Conservation (phyloP, 2,888 invertebrate species). For the Drosophila antonietae region DNA sequence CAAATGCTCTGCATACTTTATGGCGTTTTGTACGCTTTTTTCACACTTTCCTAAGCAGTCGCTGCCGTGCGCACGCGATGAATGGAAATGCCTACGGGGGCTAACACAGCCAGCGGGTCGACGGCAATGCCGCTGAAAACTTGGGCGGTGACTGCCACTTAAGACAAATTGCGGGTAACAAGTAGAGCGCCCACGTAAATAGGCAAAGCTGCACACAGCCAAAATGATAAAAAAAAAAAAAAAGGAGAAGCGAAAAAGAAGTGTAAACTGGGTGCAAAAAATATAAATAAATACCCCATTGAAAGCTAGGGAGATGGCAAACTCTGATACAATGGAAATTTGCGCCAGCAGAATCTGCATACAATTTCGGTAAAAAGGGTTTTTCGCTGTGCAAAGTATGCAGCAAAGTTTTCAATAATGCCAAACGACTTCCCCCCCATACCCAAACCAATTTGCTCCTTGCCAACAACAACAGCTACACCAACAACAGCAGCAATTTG, state of each 20-base stretch:
- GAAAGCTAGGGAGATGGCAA: conserved; percentile 35
- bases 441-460: not conserved
- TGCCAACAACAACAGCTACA: not conserved
- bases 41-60: conserved; percentile 67
- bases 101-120: conserved; percentile 2
- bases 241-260: not conserved
- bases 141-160: conserved; percentile 73
- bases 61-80: conserved; percentile 53
- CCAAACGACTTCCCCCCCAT: not conserved
- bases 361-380: conserved; percentile 50
- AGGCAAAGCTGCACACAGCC: conserved; percentile 48
- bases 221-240: conserved; percentile 32
- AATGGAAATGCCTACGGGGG: conserved; percentile 50
- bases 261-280: conserved; percentile 20
- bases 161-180: conserved; percentile 83
- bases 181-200: conserved; percentile 67
- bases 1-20: conserved; percentile 83
- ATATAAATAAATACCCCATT: conserved; percentile 61
- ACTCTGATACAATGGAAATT: conserved; percentile 61
- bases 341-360: conserved; percentile 65
- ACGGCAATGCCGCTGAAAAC: conserved; percentile 35
- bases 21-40: conserved; percentile 75
- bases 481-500: conserved; percentile 50
- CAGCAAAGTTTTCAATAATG: conserved; percentile 63
- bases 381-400: conserved; percentile 46